A percentile compares a stretch with the other conserved stretches of the same genome.
These are phyloP conservation scores for Tenualosa ilisha DNA, from an alignment of 2,797 vertebrate genomes.

Conservation along the genomic window DNA sequence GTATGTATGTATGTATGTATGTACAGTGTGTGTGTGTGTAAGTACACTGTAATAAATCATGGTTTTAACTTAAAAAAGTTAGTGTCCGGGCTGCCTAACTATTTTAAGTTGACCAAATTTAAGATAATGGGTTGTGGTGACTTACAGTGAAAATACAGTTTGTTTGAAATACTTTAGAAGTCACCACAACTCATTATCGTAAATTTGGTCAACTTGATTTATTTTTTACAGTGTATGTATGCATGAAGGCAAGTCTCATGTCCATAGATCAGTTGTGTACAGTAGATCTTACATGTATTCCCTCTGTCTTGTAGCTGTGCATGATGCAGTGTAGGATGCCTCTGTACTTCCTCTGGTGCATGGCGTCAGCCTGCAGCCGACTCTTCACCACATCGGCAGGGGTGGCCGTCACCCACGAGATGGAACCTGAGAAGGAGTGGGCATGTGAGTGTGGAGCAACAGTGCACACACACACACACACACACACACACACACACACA, in stretches of 20 bases:
- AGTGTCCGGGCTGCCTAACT: no score
- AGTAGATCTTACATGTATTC: constrained; percentile 81
- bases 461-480: neutral
- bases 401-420: constrained; percentile 93
- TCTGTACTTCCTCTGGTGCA: constrained; percentile 85
- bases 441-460: neutral
- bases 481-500: neutral
- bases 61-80: no score
- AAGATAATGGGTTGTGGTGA: no score
- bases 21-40: no score
- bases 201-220: no score
- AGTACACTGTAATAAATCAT: no score
- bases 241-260: neutral
- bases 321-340: constrained; percentile 88
- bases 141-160: no score
- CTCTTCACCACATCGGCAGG: constrained; percentile 96
- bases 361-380: constrained; percentile 91
- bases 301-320: constrained; percentile 89
- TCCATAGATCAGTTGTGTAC: neutral
- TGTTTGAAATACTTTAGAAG: no score
- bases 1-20: no score
- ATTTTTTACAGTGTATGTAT: no score
- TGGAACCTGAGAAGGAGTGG: constrained; percentile 75
- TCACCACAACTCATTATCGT: no score
- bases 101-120: no score